Conservation (phyloP, 2,888 invertebrate genomes). For the Acanthacorydalis orientalis region DNA sequence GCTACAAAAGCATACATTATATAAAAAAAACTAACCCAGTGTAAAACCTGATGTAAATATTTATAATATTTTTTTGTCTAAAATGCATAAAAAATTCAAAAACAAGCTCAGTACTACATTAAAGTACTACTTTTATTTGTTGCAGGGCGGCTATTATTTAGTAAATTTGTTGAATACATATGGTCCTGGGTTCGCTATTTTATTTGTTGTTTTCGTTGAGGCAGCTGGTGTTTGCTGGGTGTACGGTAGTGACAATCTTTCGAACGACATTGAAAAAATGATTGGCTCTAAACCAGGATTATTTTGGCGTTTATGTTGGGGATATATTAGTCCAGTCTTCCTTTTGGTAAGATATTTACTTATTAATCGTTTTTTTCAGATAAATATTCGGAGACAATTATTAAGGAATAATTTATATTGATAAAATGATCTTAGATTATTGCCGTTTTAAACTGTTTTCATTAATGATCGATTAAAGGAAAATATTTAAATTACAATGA, state of each 20-base stretch:
- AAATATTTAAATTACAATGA: too few relatives aligned
- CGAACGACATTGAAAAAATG: constrained; percentile 68
- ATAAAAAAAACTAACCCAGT: too few relatives aligned
- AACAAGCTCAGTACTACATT: neutral
- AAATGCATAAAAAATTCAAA: neutral
- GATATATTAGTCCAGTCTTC: constrained; percentile 71
- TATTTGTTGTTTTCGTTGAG: constrained; percentile 84
- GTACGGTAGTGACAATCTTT: constrained; percentile 70
- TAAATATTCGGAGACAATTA: too few relatives aligned
- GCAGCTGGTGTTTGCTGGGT: constrained; percentile 82
- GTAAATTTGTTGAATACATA: constrained; percentile 77
- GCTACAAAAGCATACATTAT: too few relatives aligned
- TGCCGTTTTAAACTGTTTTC: too few relatives aligned
- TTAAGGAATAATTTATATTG: too few relatives aligned
- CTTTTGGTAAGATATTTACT: constrained; percentile 41
- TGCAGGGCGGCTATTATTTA: constrained; percentile 71
- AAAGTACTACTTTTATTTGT: constrained; percentile 9
- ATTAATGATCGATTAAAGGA: too few relatives aligned
- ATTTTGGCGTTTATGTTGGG: constrained; percentile 77
- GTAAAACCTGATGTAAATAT: too few relatives aligned
- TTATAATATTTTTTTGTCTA: too few relatives aligned
- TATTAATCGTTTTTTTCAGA: neutral
- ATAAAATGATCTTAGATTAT: too few relatives aligned
- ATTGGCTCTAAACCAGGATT: constrained; percentile 59
- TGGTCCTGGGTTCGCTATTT: constrained; percentile 71